Evolutionary conservation across 2,797 vertebrate species (phyloP).

Genomic region (Cossypha dichroa): DNA sequence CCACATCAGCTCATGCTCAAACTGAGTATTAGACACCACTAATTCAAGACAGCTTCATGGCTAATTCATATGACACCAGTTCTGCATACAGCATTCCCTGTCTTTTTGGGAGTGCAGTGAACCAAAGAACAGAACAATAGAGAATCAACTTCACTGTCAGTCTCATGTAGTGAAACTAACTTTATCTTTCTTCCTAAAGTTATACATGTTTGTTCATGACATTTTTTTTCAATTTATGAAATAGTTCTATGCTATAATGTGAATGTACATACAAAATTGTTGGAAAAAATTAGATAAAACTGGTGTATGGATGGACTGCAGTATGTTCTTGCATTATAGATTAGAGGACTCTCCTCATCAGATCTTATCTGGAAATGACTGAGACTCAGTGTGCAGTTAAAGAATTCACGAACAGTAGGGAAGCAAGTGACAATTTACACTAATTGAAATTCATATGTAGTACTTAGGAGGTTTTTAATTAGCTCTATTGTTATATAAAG

Average conservation of each 20-base stretch:
- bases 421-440: background rate
- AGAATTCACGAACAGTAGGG: background rate
- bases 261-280: background rate
- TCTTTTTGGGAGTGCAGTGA: background rate
- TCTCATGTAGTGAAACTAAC: background rate
- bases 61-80: background rate
- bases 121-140: background rate
- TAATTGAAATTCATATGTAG: background rate
- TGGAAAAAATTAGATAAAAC: background rate
- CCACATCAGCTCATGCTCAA: background rate
- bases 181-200: background rate
- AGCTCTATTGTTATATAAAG: background rate
- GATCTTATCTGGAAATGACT: background rate
- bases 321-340: background rate
- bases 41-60: background rate
- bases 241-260: background rate
- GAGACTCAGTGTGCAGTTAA: background rate
- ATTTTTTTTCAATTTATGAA: background rate
- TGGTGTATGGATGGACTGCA: background rate
- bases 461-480: background rate
- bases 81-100: background rate
- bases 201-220: background rate
- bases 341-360: background rate
- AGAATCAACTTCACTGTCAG: background rate
- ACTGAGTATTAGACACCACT: background rate